Evolutionary conservation across 2,113 vertebrate species (phyloP), one percentile per base, ranked within the genome.

Genomic region (Brachirus orientalis): DNA sequence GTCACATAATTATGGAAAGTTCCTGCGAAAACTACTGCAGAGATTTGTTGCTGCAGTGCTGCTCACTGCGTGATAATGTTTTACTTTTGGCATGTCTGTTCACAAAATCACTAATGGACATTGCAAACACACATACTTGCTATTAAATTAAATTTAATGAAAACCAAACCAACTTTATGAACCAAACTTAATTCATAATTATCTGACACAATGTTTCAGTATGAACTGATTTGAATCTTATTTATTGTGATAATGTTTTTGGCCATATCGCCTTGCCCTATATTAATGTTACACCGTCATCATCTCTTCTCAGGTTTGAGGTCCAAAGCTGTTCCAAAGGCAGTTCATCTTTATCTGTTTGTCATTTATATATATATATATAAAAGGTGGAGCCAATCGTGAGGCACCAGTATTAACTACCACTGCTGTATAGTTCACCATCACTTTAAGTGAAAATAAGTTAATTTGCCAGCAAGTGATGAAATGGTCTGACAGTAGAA

Each of bases 401-500:
- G 63, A 40, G 46, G 22, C 60, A 59, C 51, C 60, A 59, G 40
- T 75, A 6, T 28, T 28, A 28, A 28, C 28, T 28, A 28, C 28
- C 28, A 28, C 28, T 28, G 28, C 28, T 28, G 28, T 6, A 3
- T 28, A 1, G 28, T 28, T 82, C 16, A 45, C 48, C 43, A 20
- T 56, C 43, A 61, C 70, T 75, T 36, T 57, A 56, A 36, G 12
- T 46, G 8, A 68, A 72, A 63, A 65, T 28, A 17, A 50, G 28
- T 67, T 11, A 54, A 60, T 63, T 59, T 67, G 46, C 44, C 52
- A 61, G 33, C 51, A 57, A 57, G 41, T 17, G 37, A 74, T 56
- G 54, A 72, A 54, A 33, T 57, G 62, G 72, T 60, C 55, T 70
- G 48, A 67, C 10, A 36, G 41, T 36, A 56, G 65, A 76, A 79